Base-by-base conservation (phyloP, 2,888 invertebrate genomes). In the Belgica antarctica region DNA sequence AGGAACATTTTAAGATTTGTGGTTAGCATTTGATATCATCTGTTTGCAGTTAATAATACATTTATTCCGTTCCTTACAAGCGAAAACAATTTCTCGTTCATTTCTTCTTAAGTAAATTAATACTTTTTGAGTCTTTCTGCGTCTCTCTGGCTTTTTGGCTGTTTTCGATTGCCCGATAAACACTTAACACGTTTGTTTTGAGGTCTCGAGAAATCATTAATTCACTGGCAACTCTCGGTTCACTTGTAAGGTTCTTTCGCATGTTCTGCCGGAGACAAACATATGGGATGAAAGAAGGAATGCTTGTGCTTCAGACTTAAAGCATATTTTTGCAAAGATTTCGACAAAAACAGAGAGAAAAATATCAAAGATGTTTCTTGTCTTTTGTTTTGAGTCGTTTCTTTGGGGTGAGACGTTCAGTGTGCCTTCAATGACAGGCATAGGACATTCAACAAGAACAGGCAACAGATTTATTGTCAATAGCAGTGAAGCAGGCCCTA, bases 381-480 rank as follows among this genome's bases (percentile, higher is more conserved):
- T 12, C 52, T 7, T 52, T 8, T 52, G 46, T 52, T 52, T 52
- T 52, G 19, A 22, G 41, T 41, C 12, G 3, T 7, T 12, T 4
- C 15, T 41, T 41, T 41, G 12, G 41, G 41, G 41, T 41, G 15
- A 41, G 12, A 41, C 15, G 10, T 41, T 41, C 41, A 12, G 4
- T 41, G 52, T 52, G 8, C 7, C 52, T 12, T 52, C 63, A 63
- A 63, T 63, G 63, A 41, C 63, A 63, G 36, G 22, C 63, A 63
- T 63, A 63, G 63, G 63, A 63, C 63, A 63, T 63, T 63, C 25
- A 63, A 28, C 22, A 63, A 31, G 15, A 62, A 62, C 34, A 62
- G 63, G 12, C n/a, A 41, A 63, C 41, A 41, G 63, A 63, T 63
- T 63, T 63, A 63, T 63, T 63, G 63, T 63, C 41, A 63, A 52